Evolutionary conservation across 2,113 vertebrate species (phyloP).

Genomic region (Lepidothrix coronata): DNA sequence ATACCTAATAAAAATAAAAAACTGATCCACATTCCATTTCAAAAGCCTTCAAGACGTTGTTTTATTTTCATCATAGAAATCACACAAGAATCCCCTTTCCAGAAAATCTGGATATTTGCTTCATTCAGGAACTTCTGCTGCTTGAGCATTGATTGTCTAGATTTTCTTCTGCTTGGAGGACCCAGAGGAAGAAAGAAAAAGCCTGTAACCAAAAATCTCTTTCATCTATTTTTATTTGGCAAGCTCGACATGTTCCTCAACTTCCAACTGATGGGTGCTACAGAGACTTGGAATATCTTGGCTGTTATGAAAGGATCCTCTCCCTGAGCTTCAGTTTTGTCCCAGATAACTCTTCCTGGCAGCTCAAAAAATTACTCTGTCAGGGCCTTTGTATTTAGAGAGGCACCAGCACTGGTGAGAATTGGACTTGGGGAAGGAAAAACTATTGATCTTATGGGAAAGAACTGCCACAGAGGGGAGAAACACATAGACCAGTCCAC

Average conservation of each 20-base stretch:
- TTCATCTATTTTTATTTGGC: background rate
- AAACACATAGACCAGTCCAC: too few relatives aligned
- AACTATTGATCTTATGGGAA: background rate
- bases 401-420: background rate
- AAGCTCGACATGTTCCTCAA: background rate
- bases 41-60: background rate
- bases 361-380: background rate
- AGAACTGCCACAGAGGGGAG: background rate
- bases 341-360: background rate
- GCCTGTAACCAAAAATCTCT: background rate
- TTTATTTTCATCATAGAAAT: background rate
- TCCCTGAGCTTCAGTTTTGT: background rate
- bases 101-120: background rate
- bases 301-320: background rate
- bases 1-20: background rate
- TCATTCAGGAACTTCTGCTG: background rate
- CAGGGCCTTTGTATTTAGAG: background rate
- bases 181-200: background rate
- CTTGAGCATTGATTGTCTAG: background rate
- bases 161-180: background rate
- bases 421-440: background rate
- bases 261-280: background rate
- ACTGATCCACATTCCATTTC: background rate
- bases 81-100: background rate
- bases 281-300: background rate